Evolutionary conservation across 1,140 invertebrate species (phyloP).

Genomic region (Lineus longissimus): DNA sequence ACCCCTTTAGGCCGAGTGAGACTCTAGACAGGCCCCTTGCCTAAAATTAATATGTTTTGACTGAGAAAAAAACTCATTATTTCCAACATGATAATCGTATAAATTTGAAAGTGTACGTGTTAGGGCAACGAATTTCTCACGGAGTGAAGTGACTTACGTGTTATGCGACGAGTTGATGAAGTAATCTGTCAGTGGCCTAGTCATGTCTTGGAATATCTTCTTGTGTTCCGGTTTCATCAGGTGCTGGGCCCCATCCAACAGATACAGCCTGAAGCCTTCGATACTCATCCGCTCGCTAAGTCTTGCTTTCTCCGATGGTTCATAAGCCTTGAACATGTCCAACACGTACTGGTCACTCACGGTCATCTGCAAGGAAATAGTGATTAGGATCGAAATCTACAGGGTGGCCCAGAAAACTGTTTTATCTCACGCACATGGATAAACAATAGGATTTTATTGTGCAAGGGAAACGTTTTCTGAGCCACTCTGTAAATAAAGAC

Average conservation of each 20-base stretch:
- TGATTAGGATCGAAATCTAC: neutral
- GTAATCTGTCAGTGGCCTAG: slow-evolving; percentile 61
- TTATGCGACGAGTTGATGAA: slow-evolving; percentile 67
- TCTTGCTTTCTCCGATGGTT: slow-evolving; percentile 32
- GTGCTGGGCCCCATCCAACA: slow-evolving; percentile 58
- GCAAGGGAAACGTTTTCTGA: too few relatives aligned
- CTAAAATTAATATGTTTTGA: too few relatives aligned
- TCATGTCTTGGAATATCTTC: slow-evolving; percentile 63
- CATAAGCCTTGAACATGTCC: slow-evolving; percentile 38
- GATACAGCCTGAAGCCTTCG: slow-evolving; percentile 61
- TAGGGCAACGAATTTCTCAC: neutral
- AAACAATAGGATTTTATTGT: too few relatives aligned
- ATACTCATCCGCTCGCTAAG: slow-evolving; percentile 27
- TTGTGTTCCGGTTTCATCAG: slow-evolving; percentile 58
- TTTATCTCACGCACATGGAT: neutral
- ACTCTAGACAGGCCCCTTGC: too few relatives aligned
- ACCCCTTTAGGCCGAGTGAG: too few relatives aligned
- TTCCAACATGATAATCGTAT: too few relatives aligned
- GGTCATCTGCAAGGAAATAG: slow-evolving; percentile 25
- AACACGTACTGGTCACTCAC: slow-evolving; percentile 29
- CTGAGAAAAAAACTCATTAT: too few relatives aligned
- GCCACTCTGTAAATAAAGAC: too few relatives aligned
- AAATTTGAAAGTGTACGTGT: too few relatives aligned
- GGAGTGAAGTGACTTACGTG: slow-evolving; percentile 51
- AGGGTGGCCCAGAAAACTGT: neutral